Evolutionary conservation across 2,113 vertebrate genomes (phyloP), one percentile per base, ranked within the genome.

Genomic region (Pterocles burchelli): DNA sequence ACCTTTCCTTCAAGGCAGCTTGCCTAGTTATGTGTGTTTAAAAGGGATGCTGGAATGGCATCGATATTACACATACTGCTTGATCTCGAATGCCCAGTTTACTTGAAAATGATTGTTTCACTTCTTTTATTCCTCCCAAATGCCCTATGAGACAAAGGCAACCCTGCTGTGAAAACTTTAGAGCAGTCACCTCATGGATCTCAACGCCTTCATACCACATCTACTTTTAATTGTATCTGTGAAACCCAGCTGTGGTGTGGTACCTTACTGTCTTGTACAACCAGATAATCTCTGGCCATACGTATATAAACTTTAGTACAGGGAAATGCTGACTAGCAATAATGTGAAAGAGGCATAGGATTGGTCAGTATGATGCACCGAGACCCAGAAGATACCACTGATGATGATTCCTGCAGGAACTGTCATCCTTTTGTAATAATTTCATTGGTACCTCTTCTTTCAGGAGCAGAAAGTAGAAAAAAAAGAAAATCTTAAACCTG

Each of bases 221-320:
- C 48, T 31, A 38, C 45, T 65, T 90, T 18, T 25, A 38, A 24
- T 66, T 33, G 0, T 57, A 31, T n/a, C 49, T 54, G 0, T 26
- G 41, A 90, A 80, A 61, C 43, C 14, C 43, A 36, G 46, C 29
- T 55, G 70, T 34, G 70, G 4, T 33, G 45, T 46, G 33, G 48
- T 75, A 61, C 43, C 25, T 75, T 19, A 22, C 46, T 33, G 13
- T 29, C 19, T 17, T 68, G 43, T 81, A 66, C 55, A 67, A 31
- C 11, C 43, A 54, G 48, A 49, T 41, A 48, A 81, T 9, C 46
- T 57, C 74, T 57, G 59, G 19, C 31, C 2, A 1, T 54, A 12
- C 0, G 0, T 29, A 21, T 11, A 8, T 54, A 6, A 66, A 70
- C 28, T 74, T 57, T 13, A 74, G 33, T 7, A 49, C 1, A 2